Conservation (phyloP, 1,140 invertebrate genomes). For the Sycobia sp. region DNA sequence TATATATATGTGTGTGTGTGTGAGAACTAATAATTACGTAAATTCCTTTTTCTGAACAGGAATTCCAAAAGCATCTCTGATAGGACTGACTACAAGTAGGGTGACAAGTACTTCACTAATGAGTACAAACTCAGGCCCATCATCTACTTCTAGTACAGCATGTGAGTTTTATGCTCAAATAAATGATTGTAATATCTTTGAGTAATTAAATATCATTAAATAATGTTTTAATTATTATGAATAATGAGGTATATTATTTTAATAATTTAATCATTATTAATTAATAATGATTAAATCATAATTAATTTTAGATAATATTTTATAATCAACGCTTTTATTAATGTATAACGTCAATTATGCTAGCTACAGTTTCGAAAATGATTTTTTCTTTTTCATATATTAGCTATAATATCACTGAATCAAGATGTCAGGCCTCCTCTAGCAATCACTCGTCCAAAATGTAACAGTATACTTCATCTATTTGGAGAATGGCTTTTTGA, state of each 20-base stretch:
- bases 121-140: constrained; percentile 72
- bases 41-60: too few relatives aligned
- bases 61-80: constrained; percentile 78
- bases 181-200: too few relatives aligned
- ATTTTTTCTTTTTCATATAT: constrained; percentile 32
- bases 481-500: constrained; percentile 98
- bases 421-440: constrained; percentile 67
- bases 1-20: too few relatives aligned
- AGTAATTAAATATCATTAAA: too few relatives aligned
- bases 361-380: neutral
- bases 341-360: neutral
- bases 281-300: neutral
- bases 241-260: too few relatives aligned
- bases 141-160: constrained; percentile 69
- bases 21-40: too few relatives aligned
- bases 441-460: constrained; percentile 81
- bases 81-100: constrained; percentile 75
- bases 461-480: constrained; percentile 91
- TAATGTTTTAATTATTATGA: too few relatives aligned
- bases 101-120: constrained; percentile 69
- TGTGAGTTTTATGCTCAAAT: constrained; percentile 67
- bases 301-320: neutral
- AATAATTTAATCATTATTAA: too few relatives aligned
- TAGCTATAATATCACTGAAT: constrained; percentile 64
- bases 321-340: neutral